Evolutionary conservation across 2,888 invertebrate species (phyloP).

Genomic region (Drosophila hawaiiensis): DNA sequence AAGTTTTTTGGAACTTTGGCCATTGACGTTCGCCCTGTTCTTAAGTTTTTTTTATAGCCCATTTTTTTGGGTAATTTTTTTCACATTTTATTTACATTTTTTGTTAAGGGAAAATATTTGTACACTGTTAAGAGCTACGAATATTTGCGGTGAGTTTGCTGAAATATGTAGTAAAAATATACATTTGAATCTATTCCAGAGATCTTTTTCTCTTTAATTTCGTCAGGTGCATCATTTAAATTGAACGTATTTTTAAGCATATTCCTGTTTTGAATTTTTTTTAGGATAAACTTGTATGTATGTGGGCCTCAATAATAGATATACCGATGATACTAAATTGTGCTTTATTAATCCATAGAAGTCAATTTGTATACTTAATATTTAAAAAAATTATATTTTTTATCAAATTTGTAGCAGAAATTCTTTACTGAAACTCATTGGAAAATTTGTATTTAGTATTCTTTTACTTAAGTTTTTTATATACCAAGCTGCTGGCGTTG

Average conservation of each 20-base stretch:
- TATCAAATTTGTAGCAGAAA: not conserved
- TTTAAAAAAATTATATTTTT: not conserved
- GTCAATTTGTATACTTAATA: not conserved
- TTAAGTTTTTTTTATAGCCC: slow-evolving; percentile 46
- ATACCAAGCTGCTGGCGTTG: slow-evolving; percentile 32
- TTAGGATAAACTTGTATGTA: not conserved
- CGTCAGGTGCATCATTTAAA: not conserved
- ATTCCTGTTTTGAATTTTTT: not conserved
- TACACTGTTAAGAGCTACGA: slow-evolving; percentile 31
- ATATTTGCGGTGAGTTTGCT: slow-evolving; percentile 40
- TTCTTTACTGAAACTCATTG: slow-evolving; percentile 22
- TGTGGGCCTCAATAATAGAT: not conserved
- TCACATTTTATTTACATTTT: slow-evolving; percentile 26
- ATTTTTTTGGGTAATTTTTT: slow-evolving; percentile 20
- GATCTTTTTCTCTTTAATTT: not conserved
- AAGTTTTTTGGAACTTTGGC: slow-evolving; percentile 58
- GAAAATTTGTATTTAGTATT: slow-evolving; percentile 10
- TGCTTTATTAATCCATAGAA: not conserved
- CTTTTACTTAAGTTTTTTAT: slow-evolving; percentile 26
- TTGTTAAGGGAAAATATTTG: slow-evolving; percentile 49
- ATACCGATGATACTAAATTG: not conserved
- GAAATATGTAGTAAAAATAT: slow-evolving; percentile 9
- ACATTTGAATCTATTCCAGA: slow-evolving; percentile 9
- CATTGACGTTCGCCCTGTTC: slow-evolving; percentile 55
- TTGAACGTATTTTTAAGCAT: not conserved